Evolutionary conservation across 2,888 invertebrate genomes (phyloP).

Genomic region (Ecdyonurus torrentis): DNA sequence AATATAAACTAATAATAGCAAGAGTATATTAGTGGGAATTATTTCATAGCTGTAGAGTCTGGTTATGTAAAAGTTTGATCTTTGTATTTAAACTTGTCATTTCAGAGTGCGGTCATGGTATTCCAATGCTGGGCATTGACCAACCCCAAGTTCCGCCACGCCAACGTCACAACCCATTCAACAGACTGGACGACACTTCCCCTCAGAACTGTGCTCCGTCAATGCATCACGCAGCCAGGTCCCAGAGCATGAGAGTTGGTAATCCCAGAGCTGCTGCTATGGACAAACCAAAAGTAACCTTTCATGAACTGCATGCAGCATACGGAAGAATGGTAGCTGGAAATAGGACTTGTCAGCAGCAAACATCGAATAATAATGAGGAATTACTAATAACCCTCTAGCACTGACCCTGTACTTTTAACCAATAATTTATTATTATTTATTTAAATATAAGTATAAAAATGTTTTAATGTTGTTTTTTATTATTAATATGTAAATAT

Average conservation of each 20-base stretch:
- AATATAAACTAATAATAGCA: too few relatives aligned
- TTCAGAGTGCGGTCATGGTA: slow-evolving; percentile 27
- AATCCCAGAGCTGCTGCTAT: not conserved
- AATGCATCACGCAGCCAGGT: not conserved
- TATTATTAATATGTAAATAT: too few relatives aligned
- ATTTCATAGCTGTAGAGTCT: too few relatives aligned
- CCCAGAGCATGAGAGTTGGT: not conserved
- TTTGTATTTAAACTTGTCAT: slow-evolving; percentile 10
- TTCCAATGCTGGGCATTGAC: slow-evolving; percentile 29
- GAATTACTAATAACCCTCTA: not conserved
- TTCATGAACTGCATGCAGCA: not conserved
- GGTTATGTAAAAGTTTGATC: too few relatives aligned
- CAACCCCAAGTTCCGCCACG: slow-evolving; percentile 61
- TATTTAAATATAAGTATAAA: too few relatives aligned
- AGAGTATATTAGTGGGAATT: too few relatives aligned
- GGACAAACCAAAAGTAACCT: not conserved
- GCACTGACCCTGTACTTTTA: too few relatives aligned
- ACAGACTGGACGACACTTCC: slow-evolving; percentile 28
- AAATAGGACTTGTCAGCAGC: not conserved
- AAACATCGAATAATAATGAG: not conserved
- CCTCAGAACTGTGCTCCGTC: not conserved
- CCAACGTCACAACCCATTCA: slow-evolving; percentile 68
- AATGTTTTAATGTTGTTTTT: too few relatives aligned
- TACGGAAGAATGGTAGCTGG: not conserved
- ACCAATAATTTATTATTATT: too few relatives aligned